These are phyloP conservation scores for Empidonax alnorum DNA, from an alignment of 2,113 vertebrate species.

Conservation along the genomic window DNA sequence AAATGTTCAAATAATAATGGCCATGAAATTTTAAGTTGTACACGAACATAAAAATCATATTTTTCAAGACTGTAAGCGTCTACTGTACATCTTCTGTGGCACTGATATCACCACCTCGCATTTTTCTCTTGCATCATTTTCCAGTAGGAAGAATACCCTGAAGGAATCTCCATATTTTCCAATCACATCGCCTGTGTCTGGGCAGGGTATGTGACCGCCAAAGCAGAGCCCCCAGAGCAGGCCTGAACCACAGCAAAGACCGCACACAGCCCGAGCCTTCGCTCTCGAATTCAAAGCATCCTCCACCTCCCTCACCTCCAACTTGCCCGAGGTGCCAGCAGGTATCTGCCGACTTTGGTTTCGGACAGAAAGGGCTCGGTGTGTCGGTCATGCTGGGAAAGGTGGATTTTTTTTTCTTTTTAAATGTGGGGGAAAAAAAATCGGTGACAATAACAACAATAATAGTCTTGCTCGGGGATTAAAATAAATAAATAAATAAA, in stretches of 20 bases:
- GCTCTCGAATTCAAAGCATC: conserved; percentile 64
- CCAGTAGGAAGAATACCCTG: conserved; percentile 6
- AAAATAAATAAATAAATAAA: not conserved
- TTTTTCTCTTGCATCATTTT: conserved; percentile 2
- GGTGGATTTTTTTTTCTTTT: not conserved
- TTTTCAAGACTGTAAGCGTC: not conserved
- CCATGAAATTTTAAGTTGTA: not conserved
- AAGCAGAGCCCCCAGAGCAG: conserved; percentile 14
- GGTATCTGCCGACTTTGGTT: conserved; percentile 26
- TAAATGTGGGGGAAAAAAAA: rapidly evolving
- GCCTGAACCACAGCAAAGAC: conserved; percentile 43
- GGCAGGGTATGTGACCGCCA: conserved; percentile 10
- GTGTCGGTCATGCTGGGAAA: not conserved
- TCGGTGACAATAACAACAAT: not conserved
- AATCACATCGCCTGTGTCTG: not conserved
- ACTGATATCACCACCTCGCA: not conserved
- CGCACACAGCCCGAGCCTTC: not conserved
- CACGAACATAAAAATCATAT: not conserved
- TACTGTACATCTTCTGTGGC: not conserved
- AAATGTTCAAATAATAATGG: not conserved
- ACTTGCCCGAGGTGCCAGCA: not conserved
- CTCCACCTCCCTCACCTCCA: conserved; percentile 11
- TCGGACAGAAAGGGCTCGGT: not conserved
- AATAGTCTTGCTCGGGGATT: not conserved
- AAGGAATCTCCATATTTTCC: conserved; percentile 46